Conservation (phyloP, 2,888 invertebrate genomes). For the Agonum fuliginosum region DNA sequence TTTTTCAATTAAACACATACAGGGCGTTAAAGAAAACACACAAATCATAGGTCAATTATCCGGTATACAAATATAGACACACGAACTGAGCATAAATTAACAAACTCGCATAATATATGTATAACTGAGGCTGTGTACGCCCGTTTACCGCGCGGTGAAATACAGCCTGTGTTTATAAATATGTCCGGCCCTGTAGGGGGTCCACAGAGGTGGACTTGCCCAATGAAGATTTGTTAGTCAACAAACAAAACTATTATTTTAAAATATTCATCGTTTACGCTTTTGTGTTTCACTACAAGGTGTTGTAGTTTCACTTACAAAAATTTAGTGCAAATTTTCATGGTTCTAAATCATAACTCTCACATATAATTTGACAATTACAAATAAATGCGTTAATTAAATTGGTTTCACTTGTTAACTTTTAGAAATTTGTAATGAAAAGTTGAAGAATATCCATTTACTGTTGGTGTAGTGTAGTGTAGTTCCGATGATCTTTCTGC, state of each 20-base stretch:
- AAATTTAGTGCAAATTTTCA: neutral
- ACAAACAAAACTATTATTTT: neutral
- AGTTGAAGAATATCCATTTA: too few species aligned
- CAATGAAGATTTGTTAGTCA: neutral
- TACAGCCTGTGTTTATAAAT: conserved; percentile 58
- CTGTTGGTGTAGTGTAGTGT: too few species aligned
- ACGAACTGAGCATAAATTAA: conserved; percentile 68
- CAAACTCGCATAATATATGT: conserved; percentile 63
- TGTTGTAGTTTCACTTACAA: neutral
- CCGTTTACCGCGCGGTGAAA: conserved; percentile 44
- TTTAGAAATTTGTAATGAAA: too few species aligned
- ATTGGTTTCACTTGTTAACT: too few species aligned
- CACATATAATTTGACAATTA: neutral
- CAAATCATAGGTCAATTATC: conserved; percentile 70
- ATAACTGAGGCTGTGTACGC: conserved; percentile 38
- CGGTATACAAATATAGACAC: conserved; percentile 68
- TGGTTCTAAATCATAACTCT: neutral
- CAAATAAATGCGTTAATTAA: neutral
- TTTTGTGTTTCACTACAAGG: neutral
- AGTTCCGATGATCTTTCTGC: too few species aligned
- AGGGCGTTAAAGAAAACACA: conserved; percentile 64
- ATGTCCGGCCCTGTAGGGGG: conserved; percentile 57
- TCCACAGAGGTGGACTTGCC: conserved; percentile 28
- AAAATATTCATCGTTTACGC: neutral
- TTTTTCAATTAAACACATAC: conserved; percentile 56